Base-by-base conservation (phyloP, 2,797 vertebrate species). In the Alosa sapidissima region DNA sequence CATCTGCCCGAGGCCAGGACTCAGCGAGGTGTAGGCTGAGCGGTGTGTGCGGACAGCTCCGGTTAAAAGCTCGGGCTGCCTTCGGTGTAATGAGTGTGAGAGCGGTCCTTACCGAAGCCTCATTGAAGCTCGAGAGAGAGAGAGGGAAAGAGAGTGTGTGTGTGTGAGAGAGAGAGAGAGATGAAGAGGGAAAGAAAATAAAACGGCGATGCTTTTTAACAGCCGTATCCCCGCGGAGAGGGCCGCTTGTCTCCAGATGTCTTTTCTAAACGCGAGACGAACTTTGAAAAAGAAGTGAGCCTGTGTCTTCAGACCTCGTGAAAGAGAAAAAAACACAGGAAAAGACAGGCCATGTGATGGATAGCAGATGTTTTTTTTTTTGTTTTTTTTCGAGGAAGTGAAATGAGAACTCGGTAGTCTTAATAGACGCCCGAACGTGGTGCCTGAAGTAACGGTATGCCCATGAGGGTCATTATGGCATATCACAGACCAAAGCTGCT, bases 1-100 rank as follows among this genome's bases (percentile, higher is more conserved):
- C 92, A 90, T 92, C 90, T 89, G 88, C 89, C 92, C 89, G 83
- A 48, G 85, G 92, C 91, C 92, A 4, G 6, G 45, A n/a, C 55
- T 83, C 47, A 1, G 60, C 16, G 84, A 81, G 55, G 10, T n/a
- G 78, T 78, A 83, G 83, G 58, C 60, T 52, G n/a, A 55, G 51
- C 16, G 13, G 41, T 45, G 82, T 68, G 14, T 75, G 54, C 65
- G 65, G 68, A 81, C 65, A 62, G 51, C 65, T 81, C 72, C 48
- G 52, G 72, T 78, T 72, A 72, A 72, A 72, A 72, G 72, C 49
- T 2, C 0, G n/a, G 82, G 78, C 60, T 58, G 19, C 51, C 60
- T 47, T 11, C 41, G 47, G 54, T 19, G 81, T n/a, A 9, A 84
- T 68, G 68, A 84, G 72, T 21, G 72, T 9, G 36, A 78, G 72